Evolutionary conservation across 2,888 invertebrate species (phyloP).

Genomic region (Cyclophora albipunctata): DNA sequence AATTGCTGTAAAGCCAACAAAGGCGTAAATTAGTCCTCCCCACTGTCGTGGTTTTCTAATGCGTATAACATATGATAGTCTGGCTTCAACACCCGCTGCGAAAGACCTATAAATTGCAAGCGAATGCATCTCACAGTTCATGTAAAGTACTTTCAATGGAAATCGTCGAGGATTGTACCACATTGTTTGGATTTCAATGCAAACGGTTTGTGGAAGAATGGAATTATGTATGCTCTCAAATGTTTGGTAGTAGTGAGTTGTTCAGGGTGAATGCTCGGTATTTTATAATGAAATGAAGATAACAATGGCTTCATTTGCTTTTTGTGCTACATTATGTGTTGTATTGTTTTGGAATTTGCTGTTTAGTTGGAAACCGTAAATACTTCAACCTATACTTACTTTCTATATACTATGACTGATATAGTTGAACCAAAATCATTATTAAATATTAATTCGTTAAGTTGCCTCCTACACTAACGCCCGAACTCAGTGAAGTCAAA

Average conservation of each 20-base stretch:
- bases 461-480: no score
- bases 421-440: no score
- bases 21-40: slow-evolving; percentile 4
- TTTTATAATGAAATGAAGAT: no score
- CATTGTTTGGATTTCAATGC: slow-evolving; percentile 14
- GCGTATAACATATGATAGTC: slow-evolving; percentile 32
- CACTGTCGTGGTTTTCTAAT: slow-evolving; percentile 34
- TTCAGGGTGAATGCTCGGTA: slow-evolving; percentile 2
- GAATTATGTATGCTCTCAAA: slow-evolving; percentile 15
- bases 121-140: slow-evolving; percentile 23
- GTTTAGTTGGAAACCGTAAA: background rate
- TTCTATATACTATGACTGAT: no score
- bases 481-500: no score
- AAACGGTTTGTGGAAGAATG: slow-evolving; percentile 6
- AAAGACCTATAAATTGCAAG: slow-evolving; percentile 60
- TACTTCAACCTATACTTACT: background rate
- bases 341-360: background rate
- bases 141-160: slow-evolving; percentile 23
- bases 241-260: slow-evolving; percentile 1
- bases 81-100: slow-evolving; percentile 41
- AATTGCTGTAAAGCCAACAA: slow-evolving; percentile 1
- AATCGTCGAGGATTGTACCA: slow-evolving; percentile 24
- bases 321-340: slow-evolving; percentile 1
- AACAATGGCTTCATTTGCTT: background rate
- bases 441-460: no score